Evolutionary conservation across 2,888 invertebrate species (phyloP).

Genomic region (Protodeltote pygarga): DNA sequence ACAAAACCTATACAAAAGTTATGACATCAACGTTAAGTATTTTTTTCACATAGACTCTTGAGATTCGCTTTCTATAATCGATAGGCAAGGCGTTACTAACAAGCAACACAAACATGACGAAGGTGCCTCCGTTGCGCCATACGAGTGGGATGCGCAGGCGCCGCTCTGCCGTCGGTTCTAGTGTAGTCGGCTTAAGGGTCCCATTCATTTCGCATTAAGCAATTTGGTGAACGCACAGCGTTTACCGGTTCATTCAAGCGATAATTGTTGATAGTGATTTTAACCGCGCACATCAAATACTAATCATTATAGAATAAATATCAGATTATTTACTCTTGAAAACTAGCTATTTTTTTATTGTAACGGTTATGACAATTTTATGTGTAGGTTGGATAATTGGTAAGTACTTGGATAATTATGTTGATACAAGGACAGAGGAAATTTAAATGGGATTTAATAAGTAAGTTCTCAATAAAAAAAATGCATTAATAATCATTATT

Average conservation of each 20-base stretch:
- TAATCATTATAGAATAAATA: conserved; percentile 36
- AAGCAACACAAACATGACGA: conserved; percentile 80
- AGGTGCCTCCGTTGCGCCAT: conserved; percentile 84
- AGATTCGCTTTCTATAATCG: conserved; percentile 78
- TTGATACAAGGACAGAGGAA: conserved; percentile 52
- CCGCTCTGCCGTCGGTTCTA: conserved; percentile 68
- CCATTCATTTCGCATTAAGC: conserved; percentile 85
- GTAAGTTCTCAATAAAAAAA: conserved; percentile 20
- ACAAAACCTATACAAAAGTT: conserved; percentile 49
- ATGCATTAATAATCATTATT: conserved; percentile 26
- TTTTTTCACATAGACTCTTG: conserved; percentile 57
- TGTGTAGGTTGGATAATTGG: no score
- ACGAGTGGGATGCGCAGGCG: conserved; percentile 84
- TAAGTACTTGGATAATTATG: conserved; percentile 9
- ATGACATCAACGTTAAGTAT: conserved; percentile 59
- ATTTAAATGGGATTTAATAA: conserved; percentile 32
- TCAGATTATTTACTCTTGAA: conserved; percentile 10
- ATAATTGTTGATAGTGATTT: conserved; percentile 69
- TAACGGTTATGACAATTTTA: conserved; percentile 11
- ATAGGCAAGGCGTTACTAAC: conserved; percentile 76
- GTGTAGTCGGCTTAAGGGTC: conserved; percentile 75
- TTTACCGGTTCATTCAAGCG: conserved; percentile 82
- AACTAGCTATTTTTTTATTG: conserved; percentile 7
- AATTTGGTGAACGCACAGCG: conserved; percentile 81
- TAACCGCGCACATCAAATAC: conserved; percentile 55